These are phyloP conservation scores for Holothuria glaberrima DNA, from an alignment of 35 echinoderm and acorn worm genomes.

Conservation along the genomic window DNA sequence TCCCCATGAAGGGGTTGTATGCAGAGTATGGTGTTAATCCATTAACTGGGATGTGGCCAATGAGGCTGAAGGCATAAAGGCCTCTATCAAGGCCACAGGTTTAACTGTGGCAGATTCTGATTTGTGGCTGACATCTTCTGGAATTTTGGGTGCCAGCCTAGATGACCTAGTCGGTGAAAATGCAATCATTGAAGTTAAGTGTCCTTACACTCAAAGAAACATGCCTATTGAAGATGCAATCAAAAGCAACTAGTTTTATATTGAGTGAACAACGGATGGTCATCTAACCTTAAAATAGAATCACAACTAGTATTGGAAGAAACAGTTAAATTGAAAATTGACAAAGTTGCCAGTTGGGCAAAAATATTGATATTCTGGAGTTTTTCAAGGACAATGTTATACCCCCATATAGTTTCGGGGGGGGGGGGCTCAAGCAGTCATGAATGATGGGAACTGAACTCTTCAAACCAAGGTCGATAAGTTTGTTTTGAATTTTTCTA, in stretches of 20 bases:
- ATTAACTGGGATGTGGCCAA: slow-evolving; percentile 36
- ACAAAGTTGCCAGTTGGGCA: slow-evolving; percentile 23
- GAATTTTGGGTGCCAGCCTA: slow-evolving; percentile 19
- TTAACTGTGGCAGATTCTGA: slow-evolving; percentile 8
- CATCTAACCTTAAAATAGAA: slow-evolving; percentile 7
- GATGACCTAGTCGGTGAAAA: slow-evolving; percentile 18
- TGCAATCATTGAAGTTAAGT: slow-evolving; percentile 50
- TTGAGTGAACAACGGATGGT: not conserved
- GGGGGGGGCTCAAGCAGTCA: not conserved
- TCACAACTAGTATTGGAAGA: slow-evolving; percentile 34
- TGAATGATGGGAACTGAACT: not conserved
- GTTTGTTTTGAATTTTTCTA: too few species aligned
- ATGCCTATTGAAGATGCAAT: not conserved
- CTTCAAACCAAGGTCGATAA: not conserved
- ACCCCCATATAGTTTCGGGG: slow-evolving; percentile 11
- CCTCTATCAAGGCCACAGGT: not conserved
- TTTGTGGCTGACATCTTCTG: slow-evolving; percentile 34
- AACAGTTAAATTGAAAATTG: not conserved
- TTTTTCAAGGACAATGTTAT: slow-evolving; percentile 43
- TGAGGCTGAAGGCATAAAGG: slow-evolving; percentile 22
- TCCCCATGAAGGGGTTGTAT: slow-evolving; percentile 14
- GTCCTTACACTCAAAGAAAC: slow-evolving; percentile 38
- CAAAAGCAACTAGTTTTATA: slow-evolving; percentile 19
- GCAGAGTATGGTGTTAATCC: not conserved
- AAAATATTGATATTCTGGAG: slow-evolving; percentile 30